Conservation (phyloP, 1,140 invertebrate species). For the Harpegnathos saltator region DNA sequence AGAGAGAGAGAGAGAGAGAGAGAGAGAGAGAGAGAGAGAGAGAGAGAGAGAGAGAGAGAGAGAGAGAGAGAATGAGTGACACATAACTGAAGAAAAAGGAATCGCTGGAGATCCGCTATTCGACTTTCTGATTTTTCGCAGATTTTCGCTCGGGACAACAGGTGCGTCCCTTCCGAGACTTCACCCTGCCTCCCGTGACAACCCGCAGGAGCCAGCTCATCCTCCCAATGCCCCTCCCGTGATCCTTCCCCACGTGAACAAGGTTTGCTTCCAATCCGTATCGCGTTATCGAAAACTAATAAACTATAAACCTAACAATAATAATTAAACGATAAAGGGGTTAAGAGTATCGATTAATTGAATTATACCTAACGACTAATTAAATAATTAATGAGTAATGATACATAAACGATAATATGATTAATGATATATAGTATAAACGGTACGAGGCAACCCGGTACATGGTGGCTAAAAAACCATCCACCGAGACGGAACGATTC, state of each 20-base stretch:
- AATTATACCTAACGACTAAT: conserved; percentile 81
- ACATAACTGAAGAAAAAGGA: conserved; percentile 73
- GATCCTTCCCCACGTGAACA: conserved; percentile 78
- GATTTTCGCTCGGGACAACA: conserved; percentile 77
- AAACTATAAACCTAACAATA: conserved; percentile 85
- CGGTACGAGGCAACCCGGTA: conserved; percentile 82
- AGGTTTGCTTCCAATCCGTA: conserved; percentile 83
- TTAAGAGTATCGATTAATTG: conserved; percentile 83
- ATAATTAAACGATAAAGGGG: conserved; percentile 82
- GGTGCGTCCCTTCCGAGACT: conserved; percentile 74
- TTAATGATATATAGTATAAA: conserved; percentile 79
- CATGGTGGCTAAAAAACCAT: conserved; percentile 84
- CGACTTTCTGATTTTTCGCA: conserved; percentile 80
- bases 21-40: conserved; percentile 21
- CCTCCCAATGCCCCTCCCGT: conserved; percentile 69
- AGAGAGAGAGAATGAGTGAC: conserved; percentile 78
- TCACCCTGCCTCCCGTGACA: conserved; percentile 70
- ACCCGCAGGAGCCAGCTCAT: conserved; percentile 69
- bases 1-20: no score
- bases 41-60: conserved; percentile 59
- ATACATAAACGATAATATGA: conserved; percentile 78
- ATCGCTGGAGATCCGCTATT: conserved; percentile 75
- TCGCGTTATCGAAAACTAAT: conserved; percentile 83
- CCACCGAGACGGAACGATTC: conserved; percentile 83
- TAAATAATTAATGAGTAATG: conserved; percentile 78